These are phyloP conservation scores for Anguilla marmorata DNA, from an alignment of 2,797 vertebrate genomes.

Conservation along the genomic window DNA sequence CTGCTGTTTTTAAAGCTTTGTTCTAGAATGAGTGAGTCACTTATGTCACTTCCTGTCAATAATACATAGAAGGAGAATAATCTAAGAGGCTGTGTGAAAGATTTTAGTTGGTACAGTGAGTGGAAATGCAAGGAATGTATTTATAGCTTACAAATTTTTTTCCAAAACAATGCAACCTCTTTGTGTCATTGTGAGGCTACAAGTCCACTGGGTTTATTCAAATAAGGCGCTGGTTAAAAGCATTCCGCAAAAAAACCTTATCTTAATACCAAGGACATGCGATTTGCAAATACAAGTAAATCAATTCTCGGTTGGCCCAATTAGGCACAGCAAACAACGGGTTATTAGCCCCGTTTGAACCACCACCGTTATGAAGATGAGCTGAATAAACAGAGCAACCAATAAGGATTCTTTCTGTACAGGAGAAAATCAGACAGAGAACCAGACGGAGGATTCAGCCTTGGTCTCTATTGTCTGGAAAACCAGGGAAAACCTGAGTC, in stretches of 20 bases:
- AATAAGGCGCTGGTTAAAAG: slow-evolving; percentile 8
- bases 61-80: not conserved
- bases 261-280: not conserved
- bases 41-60: slow-evolving; percentile 27
- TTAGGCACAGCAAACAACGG: slow-evolving; percentile 23
- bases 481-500: not conserved
- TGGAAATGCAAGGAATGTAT: not conserved
- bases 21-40: slow-evolving; percentile 34
- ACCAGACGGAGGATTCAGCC: not conserved
- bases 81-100: slow-evolving; percentile 10
- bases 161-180: slow-evolving; percentile 8
- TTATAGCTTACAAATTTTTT: not conserved
- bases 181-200: not conserved
- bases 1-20: not conserved
- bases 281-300: not conserved
- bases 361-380: slow-evolving; percentile 30
- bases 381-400: slow-evolving; percentile 19
- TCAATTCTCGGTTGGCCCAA: slow-evolving; percentile 28
- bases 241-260: slow-evolving; percentile 3
- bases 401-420: not conserved
- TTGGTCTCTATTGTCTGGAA: not conserved
- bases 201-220: slow-evolving; percentile 22
- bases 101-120: not conserved
- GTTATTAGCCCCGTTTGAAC: slow-evolving; percentile 29
- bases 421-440: slow-evolving; percentile 10